phyloP scores from a whole-genome alignment of 2,797 vertebrate species.

The Anomalospiza imberbis region DNA sequence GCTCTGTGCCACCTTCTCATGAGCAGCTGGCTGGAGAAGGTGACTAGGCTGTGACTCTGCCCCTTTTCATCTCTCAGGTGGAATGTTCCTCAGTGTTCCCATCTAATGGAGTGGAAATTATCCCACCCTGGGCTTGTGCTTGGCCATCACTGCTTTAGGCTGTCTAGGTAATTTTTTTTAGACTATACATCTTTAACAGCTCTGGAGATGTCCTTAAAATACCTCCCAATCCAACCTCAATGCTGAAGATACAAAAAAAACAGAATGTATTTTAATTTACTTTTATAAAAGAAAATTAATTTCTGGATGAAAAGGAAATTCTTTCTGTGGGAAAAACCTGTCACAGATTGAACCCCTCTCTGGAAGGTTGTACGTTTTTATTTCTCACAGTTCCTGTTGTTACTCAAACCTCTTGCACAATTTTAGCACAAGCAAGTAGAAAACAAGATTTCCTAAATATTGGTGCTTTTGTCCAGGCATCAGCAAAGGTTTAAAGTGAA shows the following conservation, averaged over 20 bases:
- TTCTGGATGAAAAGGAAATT: background rate
- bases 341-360: background rate
- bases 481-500: background rate
- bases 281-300: background rate
- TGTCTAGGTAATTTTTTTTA: background rate
- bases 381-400: background rate
- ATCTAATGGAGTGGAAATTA: background rate
- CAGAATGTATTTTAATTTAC: background rate
- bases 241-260: background rate
- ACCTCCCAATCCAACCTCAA: background rate
- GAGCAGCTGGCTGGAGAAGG: background rate
- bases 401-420: background rate
- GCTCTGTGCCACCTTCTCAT: background rate
- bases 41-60: background rate
- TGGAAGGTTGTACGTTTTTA: background rate
- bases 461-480: background rate
- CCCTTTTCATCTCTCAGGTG: background rate
- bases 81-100: background rate
- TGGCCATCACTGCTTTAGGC: accelerated
- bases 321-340: background rate
- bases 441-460: background rate
- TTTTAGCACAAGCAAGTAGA: background rate
- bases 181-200: background rate
- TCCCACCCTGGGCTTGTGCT: background rate
- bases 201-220: background rate